Evolutionary conservation across 2,113 vertebrate genomes (phyloP).

Genomic region (Prunella himalayana): DNA sequence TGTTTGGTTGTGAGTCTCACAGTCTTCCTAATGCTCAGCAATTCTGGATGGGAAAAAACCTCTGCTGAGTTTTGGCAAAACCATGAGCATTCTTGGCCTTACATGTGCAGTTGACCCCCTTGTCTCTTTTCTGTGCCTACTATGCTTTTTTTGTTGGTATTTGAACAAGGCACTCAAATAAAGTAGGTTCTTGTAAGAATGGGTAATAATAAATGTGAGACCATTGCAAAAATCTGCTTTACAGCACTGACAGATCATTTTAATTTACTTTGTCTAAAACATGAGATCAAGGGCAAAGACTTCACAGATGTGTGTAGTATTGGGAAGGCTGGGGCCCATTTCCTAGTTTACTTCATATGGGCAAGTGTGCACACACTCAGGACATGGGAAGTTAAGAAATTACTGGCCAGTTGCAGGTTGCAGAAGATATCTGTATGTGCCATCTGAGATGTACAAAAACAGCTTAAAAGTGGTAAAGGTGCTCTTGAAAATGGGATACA

Average conservation of each 20-base stretch:
- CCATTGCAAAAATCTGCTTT: neutral
- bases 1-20: neutral
- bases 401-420: neutral
- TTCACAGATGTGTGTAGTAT: neutral
- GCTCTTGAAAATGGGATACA: neutral
- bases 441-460: neutral
- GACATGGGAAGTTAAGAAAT: neutral
- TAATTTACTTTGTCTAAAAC: neutral
- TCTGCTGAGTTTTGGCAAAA: neutral
- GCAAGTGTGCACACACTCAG: neutral
- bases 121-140: neutral
- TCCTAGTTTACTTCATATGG: neutral
- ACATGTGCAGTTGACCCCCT: rapidly evolving
- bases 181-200: neutral
- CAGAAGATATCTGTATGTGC: neutral
- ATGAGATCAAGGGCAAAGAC: neutral
- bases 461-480: neutral
- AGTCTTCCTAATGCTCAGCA: neutral
- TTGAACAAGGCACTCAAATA: neutral
- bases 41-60: neutral
- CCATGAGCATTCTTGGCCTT: neutral
- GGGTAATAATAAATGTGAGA: neutral
- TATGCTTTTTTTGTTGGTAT: neutral
- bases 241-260: neutral
- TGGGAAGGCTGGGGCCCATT: neutral